Base-by-base conservation (phyloP, 2,888 invertebrate species). In the Magallana nippona region DNA sequence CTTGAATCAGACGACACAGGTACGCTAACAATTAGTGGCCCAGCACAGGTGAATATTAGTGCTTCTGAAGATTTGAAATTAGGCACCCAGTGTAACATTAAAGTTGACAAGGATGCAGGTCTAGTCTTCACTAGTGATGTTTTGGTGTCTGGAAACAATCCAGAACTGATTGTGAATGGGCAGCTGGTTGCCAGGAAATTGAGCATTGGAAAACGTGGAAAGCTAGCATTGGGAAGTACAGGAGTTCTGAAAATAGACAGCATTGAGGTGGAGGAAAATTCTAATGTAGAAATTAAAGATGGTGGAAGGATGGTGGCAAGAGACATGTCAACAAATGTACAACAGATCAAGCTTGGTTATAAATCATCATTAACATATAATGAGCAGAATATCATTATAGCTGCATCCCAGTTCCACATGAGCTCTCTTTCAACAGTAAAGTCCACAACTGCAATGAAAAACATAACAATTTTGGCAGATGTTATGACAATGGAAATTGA, bases 41-140 rank as follows among this genome's bases (percentile, higher is more conserved):
- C 71, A 55, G 82, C 86, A 10, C 55, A 58, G 1, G 58, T 88
- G 27, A 83, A 58, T 22, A 81, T 87, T 19, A 22, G 77, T 13
- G 82, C 19, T 19, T 82, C 87, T 63, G 62, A 71, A 15, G 82
- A 85, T 63, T 79, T 81, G 2, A 15, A 79, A 27, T 81, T 63
- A n/a, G 87, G 88, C 19, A 84, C 87, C 15, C 83, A 83, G 19
- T 89, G 89, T 78, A 85, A 82, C n/a, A 86, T 91, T 32, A 82
- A 80, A 5, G 78, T 91, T 17, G 86, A 82, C 10, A 60, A 78
- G 32, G 84, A 85, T 13, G 84, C 83, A 10, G 80, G 78, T 15
- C 86, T 91, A 11, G 85, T 78, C 8, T 82, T 85, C 13, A 83
- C 84, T 1, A 63, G 84, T 55, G 82, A 82, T 71, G 63, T 90